Evolutionary conservation across 2,888 invertebrate genomes (phyloP).

Genomic region (Hydroisotoma schaefferi): DNA sequence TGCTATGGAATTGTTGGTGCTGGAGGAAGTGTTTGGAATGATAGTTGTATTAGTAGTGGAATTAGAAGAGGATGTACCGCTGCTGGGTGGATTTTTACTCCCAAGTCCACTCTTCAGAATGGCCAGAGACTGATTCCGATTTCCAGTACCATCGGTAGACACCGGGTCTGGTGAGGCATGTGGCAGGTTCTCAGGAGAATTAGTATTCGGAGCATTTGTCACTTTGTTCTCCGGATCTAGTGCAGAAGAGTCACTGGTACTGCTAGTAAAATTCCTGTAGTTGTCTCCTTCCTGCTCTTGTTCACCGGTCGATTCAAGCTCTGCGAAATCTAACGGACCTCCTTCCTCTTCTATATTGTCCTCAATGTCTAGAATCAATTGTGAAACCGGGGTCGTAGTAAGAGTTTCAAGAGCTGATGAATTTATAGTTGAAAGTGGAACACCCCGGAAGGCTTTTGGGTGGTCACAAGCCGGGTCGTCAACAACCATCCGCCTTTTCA

Average conservation of each 20-base stretch:
- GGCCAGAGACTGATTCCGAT: background rate
- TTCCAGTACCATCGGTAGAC: background rate
- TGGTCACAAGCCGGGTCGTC: conserved; percentile 35
- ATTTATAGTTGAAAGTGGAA: conserved; percentile 24
- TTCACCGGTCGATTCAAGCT: background rate
- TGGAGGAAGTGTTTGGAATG: too few species aligned
- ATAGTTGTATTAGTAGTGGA: too few species aligned
- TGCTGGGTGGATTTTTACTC: background rate
- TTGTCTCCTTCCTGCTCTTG: background rate
- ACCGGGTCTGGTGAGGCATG: conserved; percentile 18
- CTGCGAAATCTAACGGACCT: background rate
- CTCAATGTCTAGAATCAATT: background rate
- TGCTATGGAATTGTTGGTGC: too few species aligned
- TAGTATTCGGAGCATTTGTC: conserved; percentile 39
- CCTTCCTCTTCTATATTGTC: background rate
- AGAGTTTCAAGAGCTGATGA: conserved; percentile 9
- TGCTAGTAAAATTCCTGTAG: background rate
- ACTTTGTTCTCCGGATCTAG: too few species aligned
- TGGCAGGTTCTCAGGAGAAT: conserved; percentile 42
- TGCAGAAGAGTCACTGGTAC: background rate
- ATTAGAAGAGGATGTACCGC: background rate
- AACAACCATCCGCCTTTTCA: conserved; percentile 39
- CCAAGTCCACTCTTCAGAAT: background rate
- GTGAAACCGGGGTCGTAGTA: background rate
- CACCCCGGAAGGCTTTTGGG: conserved; percentile 25